Evolutionary conservation across 2,797 vertebrate species (phyloP).

Genomic region (Argyrosomus regius): DNA sequence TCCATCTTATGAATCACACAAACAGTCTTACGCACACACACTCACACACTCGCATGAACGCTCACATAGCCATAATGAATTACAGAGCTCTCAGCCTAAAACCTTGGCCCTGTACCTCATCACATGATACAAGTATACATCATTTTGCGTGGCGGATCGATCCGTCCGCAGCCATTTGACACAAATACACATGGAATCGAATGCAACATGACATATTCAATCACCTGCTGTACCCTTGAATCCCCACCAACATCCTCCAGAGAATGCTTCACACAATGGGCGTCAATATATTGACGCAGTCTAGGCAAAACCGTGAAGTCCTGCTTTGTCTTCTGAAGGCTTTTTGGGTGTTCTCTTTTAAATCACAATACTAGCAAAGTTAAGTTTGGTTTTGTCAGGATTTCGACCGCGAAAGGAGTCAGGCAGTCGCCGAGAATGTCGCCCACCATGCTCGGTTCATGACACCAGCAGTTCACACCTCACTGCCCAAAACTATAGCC

Average conservation of each 20-base stretch:
- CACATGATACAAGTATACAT: constrained; percentile 66
- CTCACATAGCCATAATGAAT: constrained; percentile 69
- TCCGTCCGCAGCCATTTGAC: constrained; percentile 59
- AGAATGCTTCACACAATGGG: constrained; percentile 47
- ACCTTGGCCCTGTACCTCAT: constrained; percentile 70
- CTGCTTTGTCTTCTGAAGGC: constrained; percentile 41
- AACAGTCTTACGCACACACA: constrained; percentile 35
- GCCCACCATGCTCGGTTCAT: neutral
- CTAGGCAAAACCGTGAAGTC: constrained; percentile 40
- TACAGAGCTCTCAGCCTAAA: constrained; percentile 69
- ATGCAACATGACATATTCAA: constrained; percentile 56
- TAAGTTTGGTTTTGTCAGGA: neutral
- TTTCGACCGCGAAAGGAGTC: neutral
- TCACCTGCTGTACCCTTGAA: constrained; percentile 58
- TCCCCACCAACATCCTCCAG: constrained; percentile 51
- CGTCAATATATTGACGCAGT: constrained; percentile 63
- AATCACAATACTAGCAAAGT: neutral
- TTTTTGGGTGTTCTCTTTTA: neutral
- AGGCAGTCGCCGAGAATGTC: neutral
- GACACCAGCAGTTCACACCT: neutral
- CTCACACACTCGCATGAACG: constrained; percentile 9
- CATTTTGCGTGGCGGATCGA: constrained; percentile 58
- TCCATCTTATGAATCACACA: constrained; percentile 79
- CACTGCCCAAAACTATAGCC: neutral
- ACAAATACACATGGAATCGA: constrained; percentile 68